phyloP scores from a whole-genome alignment of 2,113 vertebrate species.

The Perccottus glenii region DNA sequence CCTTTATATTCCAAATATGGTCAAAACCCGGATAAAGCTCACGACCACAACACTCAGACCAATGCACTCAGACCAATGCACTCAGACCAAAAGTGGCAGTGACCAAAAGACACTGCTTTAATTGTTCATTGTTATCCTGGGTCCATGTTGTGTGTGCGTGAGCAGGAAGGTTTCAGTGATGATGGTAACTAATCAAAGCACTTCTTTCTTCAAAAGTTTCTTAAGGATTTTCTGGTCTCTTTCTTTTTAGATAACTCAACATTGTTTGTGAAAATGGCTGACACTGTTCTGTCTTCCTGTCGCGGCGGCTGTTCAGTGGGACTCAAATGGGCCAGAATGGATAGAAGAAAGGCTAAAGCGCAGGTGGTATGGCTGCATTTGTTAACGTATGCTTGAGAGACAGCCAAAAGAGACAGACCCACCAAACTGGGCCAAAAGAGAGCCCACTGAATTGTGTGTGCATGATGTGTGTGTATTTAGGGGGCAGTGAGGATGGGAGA shows the following conservation, averaged over 20 bases:
- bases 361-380: constrained; percentile 57
- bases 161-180: constrained; percentile 12
- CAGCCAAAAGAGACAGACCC: constrained; percentile 72
- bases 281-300: constrained; percentile 59
- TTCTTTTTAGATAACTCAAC: constrained; percentile 57
- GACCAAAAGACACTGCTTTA: constrained; percentile 17
- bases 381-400: constrained; percentile 73
- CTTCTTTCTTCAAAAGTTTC: constrained; percentile 23
- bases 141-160: background rate
- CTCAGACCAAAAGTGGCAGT: too few relatives aligned
- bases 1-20: too few relatives aligned
- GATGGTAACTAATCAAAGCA: constrained; percentile 36
- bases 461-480: constrained; percentile 65
- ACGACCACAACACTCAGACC: too few relatives aligned
- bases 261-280: constrained; percentile 51
- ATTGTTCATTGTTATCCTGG: constrained; percentile 5
- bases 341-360: constrained; percentile 48
- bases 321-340: constrained; percentile 50
- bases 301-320: constrained; percentile 57
- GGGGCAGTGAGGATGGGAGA: constrained; percentile 66
- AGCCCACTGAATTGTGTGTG: constrained; percentile 61
- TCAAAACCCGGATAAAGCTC: too few relatives aligned
- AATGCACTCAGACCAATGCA: too few relatives aligned
- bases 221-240: constrained; percentile 28
- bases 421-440: constrained; percentile 63